Evolutionary conservation across 2,888 invertebrate genomes (phyloP).

Genomic region (Synanthedon andrenaeformis): DNA sequence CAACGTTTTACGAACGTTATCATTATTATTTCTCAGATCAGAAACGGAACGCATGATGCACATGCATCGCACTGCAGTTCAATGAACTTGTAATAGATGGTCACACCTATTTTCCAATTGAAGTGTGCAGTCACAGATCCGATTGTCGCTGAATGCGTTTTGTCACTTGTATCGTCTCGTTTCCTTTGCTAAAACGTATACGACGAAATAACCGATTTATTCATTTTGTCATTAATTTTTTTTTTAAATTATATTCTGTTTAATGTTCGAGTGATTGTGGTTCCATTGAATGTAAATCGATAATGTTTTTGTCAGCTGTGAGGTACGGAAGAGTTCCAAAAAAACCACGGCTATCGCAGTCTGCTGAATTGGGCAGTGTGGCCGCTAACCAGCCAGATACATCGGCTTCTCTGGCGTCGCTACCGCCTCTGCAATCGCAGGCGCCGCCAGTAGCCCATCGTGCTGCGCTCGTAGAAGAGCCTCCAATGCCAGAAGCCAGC

Average conservation of each 20-base stretch:
- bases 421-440: background rate
- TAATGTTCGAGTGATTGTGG: too few relatives aligned
- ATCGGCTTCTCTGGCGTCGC: too few relatives aligned
- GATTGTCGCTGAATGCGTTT: conserved; percentile 9
- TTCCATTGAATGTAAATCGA: too few relatives aligned
- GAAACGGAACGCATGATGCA: background rate
- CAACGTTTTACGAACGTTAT: background rate
- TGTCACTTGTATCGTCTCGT: conserved; percentile 23
- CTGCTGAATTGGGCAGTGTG: conserved; percentile 28
- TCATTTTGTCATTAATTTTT: background rate
- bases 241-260: too few relatives aligned
- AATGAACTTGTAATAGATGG: conserved; percentile 18
- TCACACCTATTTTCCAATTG: conserved; percentile 44
- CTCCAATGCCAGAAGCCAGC: conserved; percentile 24
- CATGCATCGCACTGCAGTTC: conserved; percentile 8
- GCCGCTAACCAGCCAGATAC: background rate
- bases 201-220: background rate
- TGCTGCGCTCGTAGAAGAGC: conserved; percentile 1
- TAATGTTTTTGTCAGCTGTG: conserved; percentile 76
- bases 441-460: conserved; percentile 29
- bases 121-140: conserved; percentile 21
- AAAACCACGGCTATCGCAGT: conserved; percentile 78
- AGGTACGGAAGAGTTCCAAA: conserved; percentile 97
- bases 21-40: background rate
- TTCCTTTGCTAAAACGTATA: background rate